Percentiles rank a stretch among this genome's conserved stretches.
phyloP scores from a whole-genome alignment of 2,113 vertebrate genomes.

The Mastomys natalensis region DNA sequence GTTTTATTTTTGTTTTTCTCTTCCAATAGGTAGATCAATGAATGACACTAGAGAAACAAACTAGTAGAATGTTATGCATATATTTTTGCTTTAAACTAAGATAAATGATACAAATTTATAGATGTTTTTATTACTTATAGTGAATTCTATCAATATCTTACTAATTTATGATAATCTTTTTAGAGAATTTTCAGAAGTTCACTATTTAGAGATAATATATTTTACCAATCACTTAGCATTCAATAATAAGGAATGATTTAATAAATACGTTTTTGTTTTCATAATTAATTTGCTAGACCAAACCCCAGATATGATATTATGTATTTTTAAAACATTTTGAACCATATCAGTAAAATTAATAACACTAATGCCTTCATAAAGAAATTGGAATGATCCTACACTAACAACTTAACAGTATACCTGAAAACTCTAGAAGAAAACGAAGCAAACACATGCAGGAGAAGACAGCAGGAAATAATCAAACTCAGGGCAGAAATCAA shows the following conservation, averaged over 20 bases:
- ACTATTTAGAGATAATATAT: conserved; percentile 14
- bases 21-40: background rate
- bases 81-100: conserved; percentile 14
- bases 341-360: background rate
- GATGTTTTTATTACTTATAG: conserved; percentile 22
- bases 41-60: background rate
- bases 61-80: background rate
- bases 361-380: too few species aligned
- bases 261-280: background rate
- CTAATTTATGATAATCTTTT: conserved; percentile 6
- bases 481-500: too few species aligned
- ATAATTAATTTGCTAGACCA: background rate
- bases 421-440: too few species aligned
- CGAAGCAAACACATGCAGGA: too few species aligned
- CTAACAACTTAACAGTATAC: too few species aligned
- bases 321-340: background rate
- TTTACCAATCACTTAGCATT: background rate
- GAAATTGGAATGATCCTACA: too few species aligned
- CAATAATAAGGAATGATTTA: background rate
- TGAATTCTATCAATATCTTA: background rate
- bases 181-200: background rate
- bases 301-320: background rate
- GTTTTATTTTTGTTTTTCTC: background rate
- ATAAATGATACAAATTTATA: background rate
- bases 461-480: too few species aligned